Evolutionary conservation across 1,140 invertebrate genomes (phyloP).

Genomic region (Samia ricini): DNA sequence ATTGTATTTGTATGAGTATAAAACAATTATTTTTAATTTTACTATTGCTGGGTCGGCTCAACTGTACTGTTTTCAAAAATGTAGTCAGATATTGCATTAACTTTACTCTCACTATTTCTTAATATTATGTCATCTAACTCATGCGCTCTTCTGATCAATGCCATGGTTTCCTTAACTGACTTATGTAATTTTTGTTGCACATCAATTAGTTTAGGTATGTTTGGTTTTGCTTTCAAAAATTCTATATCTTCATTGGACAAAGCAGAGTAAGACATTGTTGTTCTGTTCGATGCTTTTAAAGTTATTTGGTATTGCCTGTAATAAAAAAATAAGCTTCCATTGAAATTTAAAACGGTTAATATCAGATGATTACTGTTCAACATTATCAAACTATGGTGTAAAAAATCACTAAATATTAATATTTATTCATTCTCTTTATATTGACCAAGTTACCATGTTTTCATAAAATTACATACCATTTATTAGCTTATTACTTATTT

Average conservation of each 20-base stretch:
- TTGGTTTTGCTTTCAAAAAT: constrained; percentile 61
- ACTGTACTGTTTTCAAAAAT: constrained; percentile 62
- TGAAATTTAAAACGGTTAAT: too few species aligned
- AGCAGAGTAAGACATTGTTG: constrained; percentile 53
- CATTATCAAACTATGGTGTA: too few species aligned
- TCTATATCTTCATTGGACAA: constrained; percentile 64
- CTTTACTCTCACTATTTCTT: constrained; percentile 42
- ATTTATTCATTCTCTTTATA: too few species aligned
- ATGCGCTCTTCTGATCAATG: constrained; percentile 39
- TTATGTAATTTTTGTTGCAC: constrained; percentile 53
- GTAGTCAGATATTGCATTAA: constrained; percentile 51
- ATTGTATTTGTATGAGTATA: too few species aligned
- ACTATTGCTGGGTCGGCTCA: constrained; percentile 14
- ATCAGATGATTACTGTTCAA: too few species aligned
- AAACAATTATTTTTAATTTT: background rate
- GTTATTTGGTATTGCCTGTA: constrained; percentile 60
- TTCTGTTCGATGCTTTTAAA: constrained; percentile 40
- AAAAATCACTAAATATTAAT: background rate
- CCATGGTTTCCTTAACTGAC: constrained; percentile 46
- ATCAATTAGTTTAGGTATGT: constrained; percentile 53
- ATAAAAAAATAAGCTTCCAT: constrained; percentile 14
- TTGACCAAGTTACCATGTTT: background rate
- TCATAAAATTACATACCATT: background rate
- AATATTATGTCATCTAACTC: constrained; percentile 56
- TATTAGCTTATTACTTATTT: too few species aligned